A percentile compares a stretch with the other conserved stretches of the same genome.
Conservation (phyloP, 1,140 invertebrate species). For the Amyelois transitella region DNA sequence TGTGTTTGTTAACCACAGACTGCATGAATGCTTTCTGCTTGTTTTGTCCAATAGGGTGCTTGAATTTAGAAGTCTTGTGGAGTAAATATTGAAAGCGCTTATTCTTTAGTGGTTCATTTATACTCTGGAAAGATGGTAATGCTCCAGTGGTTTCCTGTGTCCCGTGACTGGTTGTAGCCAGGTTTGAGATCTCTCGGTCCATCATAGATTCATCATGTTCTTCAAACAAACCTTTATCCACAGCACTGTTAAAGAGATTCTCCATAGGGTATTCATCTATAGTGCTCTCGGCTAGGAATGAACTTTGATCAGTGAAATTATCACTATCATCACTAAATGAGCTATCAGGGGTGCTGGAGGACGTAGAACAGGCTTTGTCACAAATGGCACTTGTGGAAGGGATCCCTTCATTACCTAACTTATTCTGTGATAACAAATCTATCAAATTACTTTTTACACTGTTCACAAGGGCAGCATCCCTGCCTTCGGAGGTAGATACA, state of each 20-base stretch:
- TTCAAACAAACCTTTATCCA: slow-evolving; percentile 64
- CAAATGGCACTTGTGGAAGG: slow-evolving; percentile 47
- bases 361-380: slow-evolving; percentile 46
- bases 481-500: slow-evolving; percentile 49
- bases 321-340: slow-evolving; percentile 60
- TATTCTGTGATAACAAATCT: slow-evolving; percentile 59
- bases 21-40: slow-evolving; percentile 73
- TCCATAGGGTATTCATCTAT: slow-evolving; percentile 70
- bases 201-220: slow-evolving; percentile 63
- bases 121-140: slow-evolving; percentile 61
- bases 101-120: slow-evolving; percentile 68
- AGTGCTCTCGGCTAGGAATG: slow-evolving; percentile 63
- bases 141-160: slow-evolving; percentile 47
- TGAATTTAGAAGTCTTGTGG: slow-evolving; percentile 72
- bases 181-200: slow-evolving; percentile 66
- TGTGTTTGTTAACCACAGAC: slow-evolving; percentile 70
- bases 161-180: slow-evolving; percentile 62
- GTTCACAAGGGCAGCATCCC: slow-evolving; percentile 39
- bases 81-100: slow-evolving; percentile 70
- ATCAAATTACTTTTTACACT: slow-evolving; percentile 61
- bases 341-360: slow-evolving; percentile 53
- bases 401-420: slow-evolving; percentile 40
- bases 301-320: slow-evolving; percentile 63
- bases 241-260: slow-evolving; percentile 66
- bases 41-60: slow-evolving; percentile 66